Conservation (phyloP, 1,140 invertebrate genomes). For the Anastrepha obliqua region DNA sequence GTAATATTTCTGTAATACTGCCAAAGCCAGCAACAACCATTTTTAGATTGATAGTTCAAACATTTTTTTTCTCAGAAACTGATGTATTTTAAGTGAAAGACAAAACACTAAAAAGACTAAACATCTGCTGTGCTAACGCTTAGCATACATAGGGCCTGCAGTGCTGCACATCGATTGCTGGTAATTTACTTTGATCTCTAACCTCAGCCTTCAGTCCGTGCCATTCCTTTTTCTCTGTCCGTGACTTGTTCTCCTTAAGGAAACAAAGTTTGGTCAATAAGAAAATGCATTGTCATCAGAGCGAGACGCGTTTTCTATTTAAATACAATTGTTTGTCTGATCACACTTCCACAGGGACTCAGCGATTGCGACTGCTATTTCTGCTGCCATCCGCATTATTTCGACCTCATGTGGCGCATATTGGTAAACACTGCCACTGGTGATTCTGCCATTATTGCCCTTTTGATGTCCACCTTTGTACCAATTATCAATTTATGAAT, state of each 20-base stretch:
- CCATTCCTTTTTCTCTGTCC: not conserved
- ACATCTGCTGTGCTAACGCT: not conserved
- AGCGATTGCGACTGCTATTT: not conserved
- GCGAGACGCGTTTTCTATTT: not conserved
- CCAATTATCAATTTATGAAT: not conserved
- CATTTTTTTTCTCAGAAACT: no score
- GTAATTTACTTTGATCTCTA: conserved; percentile 42
- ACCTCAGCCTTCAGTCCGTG: not conserved
- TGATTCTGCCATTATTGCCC: not conserved
- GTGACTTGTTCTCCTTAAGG: not conserved
- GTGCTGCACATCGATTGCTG: conserved; percentile 15
- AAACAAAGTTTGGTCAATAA: not conserved
- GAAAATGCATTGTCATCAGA: conserved; percentile 20
- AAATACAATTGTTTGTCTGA: not conserved
- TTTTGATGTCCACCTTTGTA: conserved; percentile 26
- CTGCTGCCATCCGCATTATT: not conserved
- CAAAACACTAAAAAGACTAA: not conserved
- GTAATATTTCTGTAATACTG: no score
- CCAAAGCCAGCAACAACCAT: no score
- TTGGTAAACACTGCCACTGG: conserved; percentile 12
- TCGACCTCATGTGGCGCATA: conserved; percentile 21
- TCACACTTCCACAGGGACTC: not conserved
- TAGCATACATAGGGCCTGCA: not conserved
- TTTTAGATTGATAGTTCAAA: no score
- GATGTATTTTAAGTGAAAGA: not conserved